Conservation (phyloP, 2,113 vertebrate species). For the Trichechus manatus region DNA sequence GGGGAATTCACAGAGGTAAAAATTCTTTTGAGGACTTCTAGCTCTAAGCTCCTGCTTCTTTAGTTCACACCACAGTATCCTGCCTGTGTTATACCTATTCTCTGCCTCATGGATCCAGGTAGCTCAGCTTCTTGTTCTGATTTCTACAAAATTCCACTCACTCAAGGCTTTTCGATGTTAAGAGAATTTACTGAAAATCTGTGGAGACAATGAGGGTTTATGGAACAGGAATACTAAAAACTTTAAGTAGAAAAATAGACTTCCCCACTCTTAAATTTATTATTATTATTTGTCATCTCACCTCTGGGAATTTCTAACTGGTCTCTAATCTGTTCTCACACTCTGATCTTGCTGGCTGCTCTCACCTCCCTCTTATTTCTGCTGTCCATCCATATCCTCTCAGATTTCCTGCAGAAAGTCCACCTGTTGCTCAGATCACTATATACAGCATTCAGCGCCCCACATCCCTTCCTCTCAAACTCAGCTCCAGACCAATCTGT, state of each 20-base stretch:
- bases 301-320: background rate
- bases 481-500: background rate
- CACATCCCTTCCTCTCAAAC: background rate
- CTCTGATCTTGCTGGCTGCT: background rate
- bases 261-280: background rate
- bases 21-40: background rate
- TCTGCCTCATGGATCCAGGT: background rate
- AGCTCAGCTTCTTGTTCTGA: background rate
- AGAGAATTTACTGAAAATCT: conserved; percentile 8
- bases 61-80: background rate
- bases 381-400: background rate
- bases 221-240: background rate
- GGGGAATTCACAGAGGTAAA: background rate
- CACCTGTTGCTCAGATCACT: conserved; percentile 28
- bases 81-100: background rate
- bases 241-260: conserved; percentile 66
- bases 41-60: background rate
- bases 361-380: background rate
- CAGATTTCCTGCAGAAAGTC: conserved; percentile 35
- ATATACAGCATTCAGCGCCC: background rate
- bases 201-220: conserved; percentile 14
- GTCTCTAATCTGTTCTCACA: background rate
- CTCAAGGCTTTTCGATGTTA: background rate
- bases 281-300: background rate
- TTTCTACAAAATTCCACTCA: background rate